These are phyloP conservation scores for Yponomeuta sedellus DNA, from an alignment of 2,888 invertebrate genomes.

Conservation along the genomic window DNA sequence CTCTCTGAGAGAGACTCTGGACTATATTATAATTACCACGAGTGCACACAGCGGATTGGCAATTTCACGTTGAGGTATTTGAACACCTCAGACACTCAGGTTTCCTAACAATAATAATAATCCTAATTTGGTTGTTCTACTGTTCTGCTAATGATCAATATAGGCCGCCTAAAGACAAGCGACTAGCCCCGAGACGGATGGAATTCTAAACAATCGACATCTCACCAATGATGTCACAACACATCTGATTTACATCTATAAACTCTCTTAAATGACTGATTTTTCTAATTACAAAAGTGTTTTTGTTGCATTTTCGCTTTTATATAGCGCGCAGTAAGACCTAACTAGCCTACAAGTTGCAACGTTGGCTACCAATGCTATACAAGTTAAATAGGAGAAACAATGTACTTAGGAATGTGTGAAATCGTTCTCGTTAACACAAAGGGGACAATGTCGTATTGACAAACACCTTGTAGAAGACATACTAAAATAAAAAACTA, in stretches of 20 bases:
- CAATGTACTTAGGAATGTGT: constrained; percentile 12
- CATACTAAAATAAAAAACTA: not conserved
- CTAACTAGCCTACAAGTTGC: not conserved
- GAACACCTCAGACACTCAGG: too few species aligned
- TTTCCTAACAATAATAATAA: too few species aligned
- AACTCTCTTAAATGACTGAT: not conserved
- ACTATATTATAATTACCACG: too few species aligned
- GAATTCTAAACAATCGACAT: constrained; percentile 20
- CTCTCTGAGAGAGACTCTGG: too few species aligned
- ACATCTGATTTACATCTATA: not conserved
- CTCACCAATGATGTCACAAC: not conserved
- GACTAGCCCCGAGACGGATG: constrained; percentile 15
- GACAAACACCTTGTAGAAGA: constrained; percentile 33
- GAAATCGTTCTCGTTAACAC: constrained; percentile 9
- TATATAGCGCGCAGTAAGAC: not conserved
- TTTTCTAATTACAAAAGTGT: too few species aligned
- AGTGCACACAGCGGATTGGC: too few species aligned
- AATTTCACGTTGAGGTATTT: too few species aligned
- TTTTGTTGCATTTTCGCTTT: not conserved
- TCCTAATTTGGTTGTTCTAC: too few species aligned
- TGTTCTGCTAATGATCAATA: constrained; percentile 27
- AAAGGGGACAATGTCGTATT: constrained; percentile 25
- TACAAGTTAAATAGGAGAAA: constrained; percentile 4
- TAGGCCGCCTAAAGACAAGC: not conserved
- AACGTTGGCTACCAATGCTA: not conserved